Conservation (phyloP, 2,888 invertebrate genomes). For the Callosobruchus maculatus region DNA sequence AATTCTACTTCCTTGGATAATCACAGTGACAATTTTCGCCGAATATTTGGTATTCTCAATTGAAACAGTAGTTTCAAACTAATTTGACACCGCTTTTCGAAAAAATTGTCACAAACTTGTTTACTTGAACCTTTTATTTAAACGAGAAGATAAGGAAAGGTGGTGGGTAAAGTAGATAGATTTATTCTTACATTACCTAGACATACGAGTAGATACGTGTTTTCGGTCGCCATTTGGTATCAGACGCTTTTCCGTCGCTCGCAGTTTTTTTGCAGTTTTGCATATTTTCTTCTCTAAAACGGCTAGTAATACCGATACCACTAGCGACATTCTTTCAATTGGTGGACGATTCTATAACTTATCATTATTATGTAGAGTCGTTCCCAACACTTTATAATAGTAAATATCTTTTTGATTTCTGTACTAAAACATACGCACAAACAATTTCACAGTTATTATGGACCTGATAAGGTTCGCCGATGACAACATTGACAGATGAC, state of each 20-base stretch:
- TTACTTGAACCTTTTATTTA: neutral
- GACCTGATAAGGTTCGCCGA: conserved; percentile 32
- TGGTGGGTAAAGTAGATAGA: neutral
- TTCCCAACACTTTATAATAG: conserved; percentile 38
- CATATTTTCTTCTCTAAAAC: conserved; percentile 48
- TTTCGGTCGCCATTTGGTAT: neutral
- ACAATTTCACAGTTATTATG: conserved; percentile 40
- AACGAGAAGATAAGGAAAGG: neutral
- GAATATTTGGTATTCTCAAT: too few relatives aligned
- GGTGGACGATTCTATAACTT: conserved; percentile 46
- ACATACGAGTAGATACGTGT: neutral
- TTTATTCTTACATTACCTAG: neutral
- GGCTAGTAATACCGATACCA: conserved; percentile 48
- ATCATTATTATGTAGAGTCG: conserved; percentile 46
- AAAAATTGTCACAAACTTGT: too few relatives aligned
- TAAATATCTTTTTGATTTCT: conserved; percentile 48
- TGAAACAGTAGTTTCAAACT: too few relatives aligned
- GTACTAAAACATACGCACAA: conserved; percentile 50
- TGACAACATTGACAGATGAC: neutral
- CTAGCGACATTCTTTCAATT: conserved; percentile 45
- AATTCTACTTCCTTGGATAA: too few relatives aligned
- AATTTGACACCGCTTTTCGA: too few relatives aligned
- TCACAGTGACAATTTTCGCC: too few relatives aligned
- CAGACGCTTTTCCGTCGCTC: neutral
- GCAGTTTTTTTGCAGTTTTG: conserved; percentile 26